Evolutionary conservation across 2,113 vertebrate genomes (phyloP).

Genomic region (Myxocyprinus asiaticus): DNA sequence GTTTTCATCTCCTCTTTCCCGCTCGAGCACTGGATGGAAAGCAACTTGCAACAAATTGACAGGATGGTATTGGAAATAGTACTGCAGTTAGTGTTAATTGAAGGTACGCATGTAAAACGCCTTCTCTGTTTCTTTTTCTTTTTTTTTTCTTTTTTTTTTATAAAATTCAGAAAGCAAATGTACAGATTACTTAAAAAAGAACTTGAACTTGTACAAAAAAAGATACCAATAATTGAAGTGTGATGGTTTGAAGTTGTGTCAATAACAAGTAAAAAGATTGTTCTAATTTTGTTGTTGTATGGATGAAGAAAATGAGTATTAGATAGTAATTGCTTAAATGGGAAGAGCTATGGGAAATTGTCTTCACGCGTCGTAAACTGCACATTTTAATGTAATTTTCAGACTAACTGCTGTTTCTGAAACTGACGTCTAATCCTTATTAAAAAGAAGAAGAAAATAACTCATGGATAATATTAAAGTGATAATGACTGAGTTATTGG

Average conservation of each 20-base stretch:
- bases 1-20: conserved; percentile 35
- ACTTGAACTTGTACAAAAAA: conserved; percentile 51
- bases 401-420: conserved; percentile 94
- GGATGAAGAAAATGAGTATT: conserved; percentile 77
- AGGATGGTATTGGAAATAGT: conserved; percentile 75
- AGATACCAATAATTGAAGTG: conserved; percentile 65
- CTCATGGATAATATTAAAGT: conserved; percentile 39
- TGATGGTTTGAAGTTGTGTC: conserved; percentile 73
- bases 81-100: conserved; percentile 69
- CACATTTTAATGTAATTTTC: conserved; percentile 95
- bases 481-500: conserved; percentile 19
- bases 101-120: conserved; percentile 72
- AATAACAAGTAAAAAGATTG: conserved; percentile 70
- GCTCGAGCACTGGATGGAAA: conserved; percentile 14
- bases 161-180: conserved; percentile 75
- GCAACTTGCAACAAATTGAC: conserved; percentile 12
- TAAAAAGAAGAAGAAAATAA: conserved; percentile 75
- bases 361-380: conserved; percentile 82
- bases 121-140: conserved; percentile 38
- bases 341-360: conserved; percentile 66
- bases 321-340: conserved; percentile 70
- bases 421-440: conserved; percentile 87
- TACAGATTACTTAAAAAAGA: conserved; percentile 78
- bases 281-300: conserved; percentile 77
- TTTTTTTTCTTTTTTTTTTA: conserved; percentile 50